phyloP scores from a whole-genome alignment of 2,797 vertebrate genomes.

The Apogon talboti region DNA sequence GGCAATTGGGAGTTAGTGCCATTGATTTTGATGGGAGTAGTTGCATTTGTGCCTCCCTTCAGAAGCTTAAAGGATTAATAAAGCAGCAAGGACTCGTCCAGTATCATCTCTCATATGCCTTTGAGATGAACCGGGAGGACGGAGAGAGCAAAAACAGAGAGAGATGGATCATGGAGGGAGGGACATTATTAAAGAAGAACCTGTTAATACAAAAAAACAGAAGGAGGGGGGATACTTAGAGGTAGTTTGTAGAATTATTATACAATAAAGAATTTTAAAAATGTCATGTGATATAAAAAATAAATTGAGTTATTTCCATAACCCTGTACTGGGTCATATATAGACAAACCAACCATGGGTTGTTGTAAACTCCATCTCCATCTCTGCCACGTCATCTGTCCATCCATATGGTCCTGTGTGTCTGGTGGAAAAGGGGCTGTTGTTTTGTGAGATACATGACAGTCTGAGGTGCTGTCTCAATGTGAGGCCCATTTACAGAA shows the following conservation, averaged over 20 bases:
- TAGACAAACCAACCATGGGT: too few relatives aligned
- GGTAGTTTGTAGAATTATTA: conserved; percentile 55
- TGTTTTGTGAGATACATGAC: too few relatives aligned
- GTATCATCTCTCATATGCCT: conserved; percentile 72
- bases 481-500: too few relatives aligned
- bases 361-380: too few relatives aligned
- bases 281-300: too few relatives aligned
- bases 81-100: conserved; percentile 74
- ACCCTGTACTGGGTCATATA: too few relatives aligned
- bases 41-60: conserved; percentile 63
- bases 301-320: too few relatives aligned
- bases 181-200: conserved; percentile 58
- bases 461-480: too few relatives aligned
- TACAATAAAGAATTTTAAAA: conserved; percentile 48
- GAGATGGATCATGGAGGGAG: conserved; percentile 60
- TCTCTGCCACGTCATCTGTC: too few relatives aligned
- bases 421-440: too few relatives aligned
- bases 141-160: conserved; percentile 43
- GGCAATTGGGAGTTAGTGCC: conserved; percentile 61
- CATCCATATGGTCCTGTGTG: too few relatives aligned
- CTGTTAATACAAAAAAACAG: conserved; percentile 19
- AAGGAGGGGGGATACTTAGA: background rate
- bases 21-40: conserved; percentile 72
- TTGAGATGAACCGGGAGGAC: conserved; percentile 55
- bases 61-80: conserved; percentile 79